A percentile compares a stretch with the other conserved stretches of the same genome.
Conservation (phyloP, 2,797 vertebrate genomes). For the Odontamblyopus rebecca region DNA sequence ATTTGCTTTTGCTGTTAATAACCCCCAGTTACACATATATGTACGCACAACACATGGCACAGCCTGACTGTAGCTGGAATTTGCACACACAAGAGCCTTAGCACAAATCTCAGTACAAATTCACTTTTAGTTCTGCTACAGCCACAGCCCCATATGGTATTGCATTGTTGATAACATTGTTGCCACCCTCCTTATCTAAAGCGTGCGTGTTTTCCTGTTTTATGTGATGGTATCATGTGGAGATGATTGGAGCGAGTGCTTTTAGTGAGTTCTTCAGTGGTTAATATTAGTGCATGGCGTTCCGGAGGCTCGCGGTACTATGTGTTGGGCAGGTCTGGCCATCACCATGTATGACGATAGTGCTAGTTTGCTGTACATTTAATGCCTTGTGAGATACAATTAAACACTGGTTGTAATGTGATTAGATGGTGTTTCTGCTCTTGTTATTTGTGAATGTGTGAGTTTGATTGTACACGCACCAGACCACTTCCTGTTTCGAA, state of each 20-base stretch:
- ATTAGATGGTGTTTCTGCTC: slow-evolving; percentile 10
- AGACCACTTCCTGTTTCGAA: slow-evolving; percentile 45
- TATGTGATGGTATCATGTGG: slow-evolving; percentile 59
- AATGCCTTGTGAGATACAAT: slow-evolving; percentile 70
- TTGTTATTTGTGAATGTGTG: neutral
- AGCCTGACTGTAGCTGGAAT: neutral
- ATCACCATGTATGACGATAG: slow-evolving; percentile 59
- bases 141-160: slow-evolving; percentile 15
- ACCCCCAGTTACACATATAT: neutral
- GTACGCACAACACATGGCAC: neutral
- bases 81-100: slow-evolving; percentile 3
- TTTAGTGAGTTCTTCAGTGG: slow-evolving; percentile 30
- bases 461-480: neutral
- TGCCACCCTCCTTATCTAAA: slow-evolving; percentile 42
- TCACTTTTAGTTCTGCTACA: neutral
- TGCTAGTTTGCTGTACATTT: slow-evolving; percentile 73
- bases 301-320: slow-evolving; percentile 46
- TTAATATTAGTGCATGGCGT: slow-evolving; percentile 68
- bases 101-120: slow-evolving; percentile 11
- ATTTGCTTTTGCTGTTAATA: neutral
- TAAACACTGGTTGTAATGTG: slow-evolving; percentile 76
- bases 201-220: slow-evolving; percentile 46
- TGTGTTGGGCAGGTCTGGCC: slow-evolving; percentile 44
- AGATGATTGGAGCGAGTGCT: slow-evolving; percentile 46
- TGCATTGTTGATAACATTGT: slow-evolving; percentile 67